Evolutionary conservation across 1,140 invertebrate genomes (phyloP), one percentile per base, ranked within the genome.

Genomic region (Zaprionus inermis): DNA sequence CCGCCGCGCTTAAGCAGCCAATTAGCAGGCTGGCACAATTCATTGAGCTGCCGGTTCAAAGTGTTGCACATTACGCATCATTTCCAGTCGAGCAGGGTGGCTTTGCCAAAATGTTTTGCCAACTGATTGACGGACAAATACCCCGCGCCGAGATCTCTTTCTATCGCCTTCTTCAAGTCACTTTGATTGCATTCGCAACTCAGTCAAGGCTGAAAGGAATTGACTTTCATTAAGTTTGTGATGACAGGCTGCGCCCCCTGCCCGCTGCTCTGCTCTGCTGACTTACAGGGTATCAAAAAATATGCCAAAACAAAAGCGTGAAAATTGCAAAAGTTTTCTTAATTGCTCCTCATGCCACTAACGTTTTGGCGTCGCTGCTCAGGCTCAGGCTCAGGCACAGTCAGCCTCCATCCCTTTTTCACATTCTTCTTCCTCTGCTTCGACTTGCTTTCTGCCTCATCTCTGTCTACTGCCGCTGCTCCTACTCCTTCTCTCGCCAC

Each of bases 241-340:
- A n/a, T 5, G 36, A n/a, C 36, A 38, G 36, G 14, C 2, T n/a
- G 5, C 36, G 12, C 14, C 36, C 5, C n/a, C 11, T n/a, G 7
- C n/a, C n/a, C n/a, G 7, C n/a, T 44, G 6, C 2, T 11, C 18
- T 38, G 36, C 36, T 49, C 44, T 49, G 11, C 36, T 16, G 5
- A 11, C 20, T 36, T 57, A 41, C 49, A 64, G 72, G 52, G 36
- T 64, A 65, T 67, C 32, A 34, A 63, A 66, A 73, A 80, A 66
- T 74, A 64, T 70, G 73, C 55, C 68, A 58, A 80, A 83, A 83
- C 75, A 89, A 89, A 89, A 78, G 83, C 83, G 78, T 83, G 84
- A 80, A 88, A 88, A 88, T 88, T 88, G 75, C 80, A 83, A 88
- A 88, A 88, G 84, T 88, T 88, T 88, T 83, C 80, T 89, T 88